phyloP scores from a whole-genome alignment of 1,140 invertebrate genomes.

The Anastrepha obliqua region DNA sequence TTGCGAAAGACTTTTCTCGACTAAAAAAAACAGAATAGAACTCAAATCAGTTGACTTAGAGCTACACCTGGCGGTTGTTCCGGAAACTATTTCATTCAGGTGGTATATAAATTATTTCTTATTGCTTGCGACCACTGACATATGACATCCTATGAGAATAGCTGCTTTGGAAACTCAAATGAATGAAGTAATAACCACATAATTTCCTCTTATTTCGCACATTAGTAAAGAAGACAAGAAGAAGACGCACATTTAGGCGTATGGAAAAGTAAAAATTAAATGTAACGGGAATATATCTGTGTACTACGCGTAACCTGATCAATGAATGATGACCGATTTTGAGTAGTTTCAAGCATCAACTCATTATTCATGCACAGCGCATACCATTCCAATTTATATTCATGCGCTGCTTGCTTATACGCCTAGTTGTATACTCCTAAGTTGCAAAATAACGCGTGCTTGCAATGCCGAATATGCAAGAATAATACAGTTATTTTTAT shows the following conservation, averaged over 20 bases:
- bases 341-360: conserved; percentile 4
- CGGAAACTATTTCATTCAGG: too few species aligned
- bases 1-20: too few species aligned
- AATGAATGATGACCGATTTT: background rate
- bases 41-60: too few species aligned
- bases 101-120: too few species aligned
- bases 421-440: background rate
- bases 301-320: background rate
- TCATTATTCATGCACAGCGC: background rate
- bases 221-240: background rate
- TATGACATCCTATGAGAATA: background rate
- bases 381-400: background rate
- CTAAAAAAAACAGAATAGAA: too few species aligned
- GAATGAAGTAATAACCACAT: conserved; percentile 42
- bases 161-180: background rate
- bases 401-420: background rate
- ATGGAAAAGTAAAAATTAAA: background rate
- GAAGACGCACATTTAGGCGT: background rate
- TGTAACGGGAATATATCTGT: background rate
- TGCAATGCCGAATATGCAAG: background rate
- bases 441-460: background rate
- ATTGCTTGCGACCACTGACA: too few species aligned
- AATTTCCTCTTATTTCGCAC: conserved; percentile 34
- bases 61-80: too few species aligned
- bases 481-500: conserved; percentile 8